These are phyloP conservation scores for Anableps anableps DNA, from an alignment of 2,797 vertebrate species.

Conservation along the genomic window DNA sequence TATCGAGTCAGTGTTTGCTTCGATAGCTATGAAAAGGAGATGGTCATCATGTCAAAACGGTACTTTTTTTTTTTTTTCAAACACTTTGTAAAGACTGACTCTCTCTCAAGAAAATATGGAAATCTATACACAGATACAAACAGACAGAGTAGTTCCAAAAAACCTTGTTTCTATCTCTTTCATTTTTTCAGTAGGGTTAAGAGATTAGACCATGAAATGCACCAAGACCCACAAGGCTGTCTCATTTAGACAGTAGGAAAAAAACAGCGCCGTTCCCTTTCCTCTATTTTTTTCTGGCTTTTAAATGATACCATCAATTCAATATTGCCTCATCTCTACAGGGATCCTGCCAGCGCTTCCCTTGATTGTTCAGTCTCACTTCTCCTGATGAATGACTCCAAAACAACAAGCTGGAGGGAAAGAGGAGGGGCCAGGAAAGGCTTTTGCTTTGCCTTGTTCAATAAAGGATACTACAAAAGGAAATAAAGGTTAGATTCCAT, in stretches of 20 bases:
- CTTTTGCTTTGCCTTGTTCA: constrained; percentile 20
- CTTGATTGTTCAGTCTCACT: constrained; percentile 63
- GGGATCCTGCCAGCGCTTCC: constrained; percentile 61
- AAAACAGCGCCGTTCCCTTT: constrained; percentile 21
- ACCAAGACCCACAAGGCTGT: constrained; percentile 27
- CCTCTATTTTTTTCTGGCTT: constrained; percentile 41
- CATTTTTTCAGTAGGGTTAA: constrained; percentile 9
- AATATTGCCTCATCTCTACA: constrained; percentile 68
- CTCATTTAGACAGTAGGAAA: constrained; percentile 42
- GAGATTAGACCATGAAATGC: constrained; percentile 34
- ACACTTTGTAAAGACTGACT: constrained; percentile 16
- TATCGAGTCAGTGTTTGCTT: constrained; percentile 90
- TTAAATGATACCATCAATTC: constrained; percentile 72
- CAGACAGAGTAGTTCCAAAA: constrained; percentile 9
- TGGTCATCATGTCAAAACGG: constrained; percentile 34
- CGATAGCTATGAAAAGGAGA: constrained; percentile 78
- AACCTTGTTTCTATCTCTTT: constrained; percentile 4
- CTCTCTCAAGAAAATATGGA: constrained; percentile 14
- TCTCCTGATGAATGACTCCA: constrained; percentile 70
- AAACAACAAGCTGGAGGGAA: constrained; percentile 57
- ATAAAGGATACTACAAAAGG: constrained; percentile 36
- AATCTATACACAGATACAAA: constrained; percentile 18
- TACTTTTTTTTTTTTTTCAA: constrained; percentile 14
- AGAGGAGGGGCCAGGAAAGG: constrained; percentile 1
- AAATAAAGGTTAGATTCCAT: constrained; percentile 18